Percentiles rank a stretch among this genome's conserved stretches.
Evolutionary conservation across 2,888 invertebrate genomes (phyloP).

Genomic region (Orchesellides sinensis): DNA sequence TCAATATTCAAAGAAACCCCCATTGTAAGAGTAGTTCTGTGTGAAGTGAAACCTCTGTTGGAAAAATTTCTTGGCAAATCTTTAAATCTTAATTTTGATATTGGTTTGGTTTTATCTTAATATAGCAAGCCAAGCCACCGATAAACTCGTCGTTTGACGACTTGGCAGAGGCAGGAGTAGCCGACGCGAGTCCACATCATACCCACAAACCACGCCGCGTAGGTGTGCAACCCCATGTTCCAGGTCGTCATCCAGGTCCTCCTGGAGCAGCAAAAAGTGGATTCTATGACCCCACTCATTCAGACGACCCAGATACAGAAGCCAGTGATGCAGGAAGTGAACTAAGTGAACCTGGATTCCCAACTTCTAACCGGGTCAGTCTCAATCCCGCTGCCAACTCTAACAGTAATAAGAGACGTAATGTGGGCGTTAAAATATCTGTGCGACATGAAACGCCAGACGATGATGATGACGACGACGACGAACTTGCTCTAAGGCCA

Average conservation of each 20-base stretch:
- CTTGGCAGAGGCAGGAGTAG: conserved; percentile 64
- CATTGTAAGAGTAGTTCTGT: conserved; percentile 18
- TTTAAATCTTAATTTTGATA: not conserved
- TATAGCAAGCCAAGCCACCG: conserved; percentile 69
- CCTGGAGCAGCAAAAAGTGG: conserved; percentile 35
- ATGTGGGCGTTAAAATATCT: conserved; percentile 4
- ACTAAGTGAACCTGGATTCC: conserved; percentile 45
- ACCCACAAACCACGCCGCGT: conserved; percentile 22
- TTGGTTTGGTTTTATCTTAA: not conserved
- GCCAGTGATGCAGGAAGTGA: conserved; percentile 45
- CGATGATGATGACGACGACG: conserved; percentile 54
- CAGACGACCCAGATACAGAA: conserved; percentile 24
- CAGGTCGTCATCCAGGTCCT: conserved; percentile 43
- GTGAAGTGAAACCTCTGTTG: not conserved
- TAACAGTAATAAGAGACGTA: conserved; percentile 7
- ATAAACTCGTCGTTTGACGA: conserved; percentile 72
- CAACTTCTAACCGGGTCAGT: not conserved
- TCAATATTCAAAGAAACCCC: conserved; percentile 18
- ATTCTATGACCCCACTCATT: conserved; percentile 8
- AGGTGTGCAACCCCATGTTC: conserved; percentile 55
- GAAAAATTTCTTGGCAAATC: too few relatives aligned
- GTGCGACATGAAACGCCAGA: too few relatives aligned
- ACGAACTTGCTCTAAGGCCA: conserved; percentile 32
- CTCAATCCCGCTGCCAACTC: conserved; percentile 35
- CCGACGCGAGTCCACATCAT: conserved; percentile 40